Evolutionary conservation across 1,140 invertebrate genomes (phyloP).

Genomic region (Drosophila bifasciata): DNA sequence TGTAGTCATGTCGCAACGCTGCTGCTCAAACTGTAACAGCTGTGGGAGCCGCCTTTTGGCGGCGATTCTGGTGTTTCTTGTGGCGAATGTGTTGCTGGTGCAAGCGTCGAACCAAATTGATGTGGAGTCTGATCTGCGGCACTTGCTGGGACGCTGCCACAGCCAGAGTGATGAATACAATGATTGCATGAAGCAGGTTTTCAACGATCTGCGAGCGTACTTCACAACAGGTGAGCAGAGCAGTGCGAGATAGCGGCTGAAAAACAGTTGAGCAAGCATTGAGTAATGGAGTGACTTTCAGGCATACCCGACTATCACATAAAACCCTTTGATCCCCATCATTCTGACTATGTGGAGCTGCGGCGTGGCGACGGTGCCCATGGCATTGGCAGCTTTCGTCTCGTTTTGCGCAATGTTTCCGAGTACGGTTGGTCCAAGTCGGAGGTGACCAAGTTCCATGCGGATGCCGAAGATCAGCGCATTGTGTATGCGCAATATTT

Average conservation of each 20-base stretch:
- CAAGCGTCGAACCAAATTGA: slow-evolving; percentile 54
- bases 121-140: slow-evolving; percentile 68
- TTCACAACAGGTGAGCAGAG: slow-evolving; percentile 88
- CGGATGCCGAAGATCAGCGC: slow-evolving; percentile 86
- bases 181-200: slow-evolving; percentile 88
- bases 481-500: slow-evolving; percentile 92
- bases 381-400: slow-evolving; percentile 86
- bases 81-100: slow-evolving; percentile 11
- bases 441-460: slow-evolving; percentile 91
- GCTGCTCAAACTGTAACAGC: slow-evolving; percentile 46
- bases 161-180: slow-evolving; percentile 88
- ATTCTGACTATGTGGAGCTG: slow-evolving; percentile 87
- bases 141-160: slow-evolving; percentile 86
- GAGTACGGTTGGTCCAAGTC: slow-evolving; percentile 91
- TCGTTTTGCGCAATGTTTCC: slow-evolving; percentile 89
- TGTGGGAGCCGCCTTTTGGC: neutral
- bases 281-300: slow-evolving; percentile 57
- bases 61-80: neutral
- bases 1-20: slow-evolving; percentile 50
- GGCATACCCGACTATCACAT: slow-evolving; percentile 90
- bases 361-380: slow-evolving; percentile 86
- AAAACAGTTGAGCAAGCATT: slow-evolving; percentile 1
- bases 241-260: neutral
- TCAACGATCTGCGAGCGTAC: slow-evolving; percentile 89
- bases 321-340: slow-evolving; percentile 91